A percentile compares a stretch with the other conserved stretches of the same genome.
Conservation (phyloP, 2,113 vertebrate species). For the Vicugna pacos region DNA sequence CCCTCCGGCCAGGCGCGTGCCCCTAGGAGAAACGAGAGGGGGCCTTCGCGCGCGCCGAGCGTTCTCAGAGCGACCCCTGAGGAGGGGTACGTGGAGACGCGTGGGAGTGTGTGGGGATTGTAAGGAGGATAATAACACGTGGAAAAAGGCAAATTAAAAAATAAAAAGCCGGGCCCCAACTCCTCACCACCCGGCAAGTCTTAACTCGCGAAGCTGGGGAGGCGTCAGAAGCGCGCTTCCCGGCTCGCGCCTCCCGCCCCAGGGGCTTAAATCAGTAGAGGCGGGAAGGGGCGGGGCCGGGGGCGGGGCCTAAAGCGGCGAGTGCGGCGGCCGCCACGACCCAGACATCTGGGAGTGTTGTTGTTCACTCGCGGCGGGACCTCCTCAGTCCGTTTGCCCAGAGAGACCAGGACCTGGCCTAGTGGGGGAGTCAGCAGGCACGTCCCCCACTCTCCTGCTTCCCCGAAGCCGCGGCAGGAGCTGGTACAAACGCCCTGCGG, state of each 20-base stretch:
- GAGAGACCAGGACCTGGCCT: not conserved
- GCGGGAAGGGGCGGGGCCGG: constrained; percentile 34
- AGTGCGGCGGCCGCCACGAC: not conserved
- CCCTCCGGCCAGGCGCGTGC: not conserved
- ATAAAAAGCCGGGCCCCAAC: not conserved
- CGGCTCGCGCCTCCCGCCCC: fast-evolving
- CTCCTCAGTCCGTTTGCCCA: not conserved
- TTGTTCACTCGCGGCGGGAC: constrained; percentile 61
- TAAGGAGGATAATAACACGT: not conserved
- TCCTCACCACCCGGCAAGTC: fast-evolving
- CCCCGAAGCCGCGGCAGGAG: not conserved
- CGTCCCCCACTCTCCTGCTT: not conserved
- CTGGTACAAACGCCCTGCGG: not conserved
- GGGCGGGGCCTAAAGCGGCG: constrained; percentile 55
- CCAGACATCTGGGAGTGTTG: constrained; percentile 76
- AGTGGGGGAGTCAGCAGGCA: not conserved
- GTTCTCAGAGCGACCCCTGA: fast-evolving
- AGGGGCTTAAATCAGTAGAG: not conserved
- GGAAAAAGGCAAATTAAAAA: not conserved
- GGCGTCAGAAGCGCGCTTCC: not conserved
- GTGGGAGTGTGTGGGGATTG: not conserved
- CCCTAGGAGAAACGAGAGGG: not conserved
- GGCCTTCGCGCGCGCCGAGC: not conserved
- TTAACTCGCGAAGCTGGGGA: fast-evolving
- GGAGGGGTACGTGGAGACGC: not conserved